phyloP scores from a whole-genome alignment of 2,888 invertebrate species.

The Amiota minor region DNA sequence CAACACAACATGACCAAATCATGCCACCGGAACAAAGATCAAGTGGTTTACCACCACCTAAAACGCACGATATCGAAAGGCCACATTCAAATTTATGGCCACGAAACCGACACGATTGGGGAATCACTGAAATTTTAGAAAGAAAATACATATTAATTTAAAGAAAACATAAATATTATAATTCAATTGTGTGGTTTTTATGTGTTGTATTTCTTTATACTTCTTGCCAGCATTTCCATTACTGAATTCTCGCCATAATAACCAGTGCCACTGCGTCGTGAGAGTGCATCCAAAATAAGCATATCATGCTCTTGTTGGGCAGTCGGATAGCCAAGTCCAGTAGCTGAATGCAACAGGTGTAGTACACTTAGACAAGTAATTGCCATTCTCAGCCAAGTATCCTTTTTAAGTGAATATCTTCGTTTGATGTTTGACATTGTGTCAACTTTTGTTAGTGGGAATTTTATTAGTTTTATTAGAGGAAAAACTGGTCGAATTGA shows the following conservation, averaged over 20 bases:
- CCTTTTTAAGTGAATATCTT: slow-evolving; percentile 55
- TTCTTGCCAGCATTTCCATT: slow-evolving; percentile 89
- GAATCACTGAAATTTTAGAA: slow-evolving; percentile 83
- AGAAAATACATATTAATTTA: slow-evolving; percentile 26
- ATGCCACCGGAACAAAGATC: slow-evolving; percentile 94
- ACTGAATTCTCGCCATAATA: slow-evolving; percentile 80
- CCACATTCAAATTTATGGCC: slow-evolving; percentile 92
- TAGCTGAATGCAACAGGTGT: slow-evolving; percentile 4
- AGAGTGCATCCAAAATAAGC: slow-evolving; percentile 82
- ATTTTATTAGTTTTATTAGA: background rate
- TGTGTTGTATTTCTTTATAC: slow-evolving; percentile 74
- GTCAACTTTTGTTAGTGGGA: background rate
- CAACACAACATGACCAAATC: slow-evolving; percentile 95
- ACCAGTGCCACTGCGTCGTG: slow-evolving; percentile 75
- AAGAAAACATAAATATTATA: slow-evolving; percentile 26
- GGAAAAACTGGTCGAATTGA: background rate
- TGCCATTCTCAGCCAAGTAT: slow-evolving; percentile 58
- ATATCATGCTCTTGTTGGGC: slow-evolving; percentile 83
- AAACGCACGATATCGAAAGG: slow-evolving; percentile 90
- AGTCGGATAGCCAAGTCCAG: slow-evolving; percentile 62
- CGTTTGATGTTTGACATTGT: slow-evolving; percentile 42
- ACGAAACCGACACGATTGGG: slow-evolving; percentile 88
- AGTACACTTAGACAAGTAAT: slow-evolving; percentile 30
- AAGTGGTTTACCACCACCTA: slow-evolving; percentile 89
- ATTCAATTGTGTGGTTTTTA: background rate